A percentile compares a stretch with the other conserved stretches of the same genome.
phyloP scores from a whole-genome alignment of 1,140 invertebrate species.

The Prorops nasuta region DNA sequence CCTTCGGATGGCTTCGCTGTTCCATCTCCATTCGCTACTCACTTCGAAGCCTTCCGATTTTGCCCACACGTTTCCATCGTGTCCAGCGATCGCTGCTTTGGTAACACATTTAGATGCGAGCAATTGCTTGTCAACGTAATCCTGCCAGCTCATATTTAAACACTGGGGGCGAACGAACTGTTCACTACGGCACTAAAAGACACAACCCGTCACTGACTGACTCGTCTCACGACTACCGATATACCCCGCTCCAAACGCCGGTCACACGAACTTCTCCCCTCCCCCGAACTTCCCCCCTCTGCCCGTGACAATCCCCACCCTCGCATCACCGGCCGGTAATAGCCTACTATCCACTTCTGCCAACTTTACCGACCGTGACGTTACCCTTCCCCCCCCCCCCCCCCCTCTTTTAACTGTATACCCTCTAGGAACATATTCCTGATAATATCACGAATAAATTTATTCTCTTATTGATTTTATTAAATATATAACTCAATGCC shows the following conservation, averaged over 20 bases:
- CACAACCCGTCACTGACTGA: constrained; percentile 39
- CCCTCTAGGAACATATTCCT: too few relatives aligned
- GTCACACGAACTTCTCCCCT: constrained; percentile 20
- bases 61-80: constrained; percentile 93
- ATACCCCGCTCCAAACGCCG: constrained; percentile 24
- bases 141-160: constrained; percentile 96
- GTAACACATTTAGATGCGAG: constrained; percentile 88
- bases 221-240: constrained; percentile 46
- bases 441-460: too few relatives aligned
- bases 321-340: too few relatives aligned
- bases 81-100: constrained; percentile 91
- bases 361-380: background rate
- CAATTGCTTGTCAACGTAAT: constrained; percentile 96
- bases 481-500: too few relatives aligned
- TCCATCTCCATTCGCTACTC: too few relatives aligned
- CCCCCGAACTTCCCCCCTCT: background rate
- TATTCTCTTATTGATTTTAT: too few relatives aligned
- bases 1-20: too few relatives aligned
- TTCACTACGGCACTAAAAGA: constrained; percentile 35
- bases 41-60: constrained; percentile 91
- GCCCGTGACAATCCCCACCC: too few relatives aligned
- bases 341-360: constrained; percentile 3
- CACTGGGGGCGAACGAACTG: too few relatives aligned
- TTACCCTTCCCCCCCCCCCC: background rate
- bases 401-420: too few relatives aligned